phyloP scores from a whole-genome alignment of 2,888 invertebrate genomes.

The Sicus ferrugineus region DNA sequence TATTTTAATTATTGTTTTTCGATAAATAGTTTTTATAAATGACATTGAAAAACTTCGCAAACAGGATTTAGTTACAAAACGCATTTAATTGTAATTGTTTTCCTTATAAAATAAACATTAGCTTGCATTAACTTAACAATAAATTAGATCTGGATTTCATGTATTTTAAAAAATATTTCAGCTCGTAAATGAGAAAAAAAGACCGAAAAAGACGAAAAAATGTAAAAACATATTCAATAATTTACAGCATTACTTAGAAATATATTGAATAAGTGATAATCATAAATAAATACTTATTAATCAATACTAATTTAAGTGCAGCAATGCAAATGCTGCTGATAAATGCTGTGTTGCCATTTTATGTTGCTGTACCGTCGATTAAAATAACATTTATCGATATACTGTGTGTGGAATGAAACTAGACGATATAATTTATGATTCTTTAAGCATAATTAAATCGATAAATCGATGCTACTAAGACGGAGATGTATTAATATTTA shows the following conservation, averaged over 20 bases:
- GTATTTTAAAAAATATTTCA: slow-evolving; percentile 1
- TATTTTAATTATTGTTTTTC: too few relatives aligned
- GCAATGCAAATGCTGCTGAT: neutral
- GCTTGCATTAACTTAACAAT: neutral
- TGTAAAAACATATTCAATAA: neutral
- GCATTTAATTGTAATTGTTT: neutral
- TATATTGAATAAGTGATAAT: neutral
- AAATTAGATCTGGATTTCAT: neutral
- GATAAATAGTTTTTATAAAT: too few relatives aligned
- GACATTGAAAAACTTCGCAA: neutral
- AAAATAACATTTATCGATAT: too few relatives aligned
- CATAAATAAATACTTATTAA: neutral
- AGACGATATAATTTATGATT: too few relatives aligned
- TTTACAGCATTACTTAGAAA: neutral
- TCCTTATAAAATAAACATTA: neutral
- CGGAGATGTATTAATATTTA: slow-evolving; percentile 37
- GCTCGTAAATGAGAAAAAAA: slow-evolving; percentile 13
- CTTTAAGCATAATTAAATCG: slow-evolving; percentile 32
- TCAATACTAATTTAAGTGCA: neutral
- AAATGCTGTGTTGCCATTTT: neutral
- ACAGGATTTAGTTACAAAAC: neutral
- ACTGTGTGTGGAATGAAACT: too few relatives aligned
- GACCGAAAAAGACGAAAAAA: neutral
- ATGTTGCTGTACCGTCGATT: slow-evolving; percentile 18
- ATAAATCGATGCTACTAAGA: slow-evolving; percentile 7